Evolutionary conservation across 2,888 invertebrate genomes (phyloP).

Genomic region (Hypena proboscidalis): DNA sequence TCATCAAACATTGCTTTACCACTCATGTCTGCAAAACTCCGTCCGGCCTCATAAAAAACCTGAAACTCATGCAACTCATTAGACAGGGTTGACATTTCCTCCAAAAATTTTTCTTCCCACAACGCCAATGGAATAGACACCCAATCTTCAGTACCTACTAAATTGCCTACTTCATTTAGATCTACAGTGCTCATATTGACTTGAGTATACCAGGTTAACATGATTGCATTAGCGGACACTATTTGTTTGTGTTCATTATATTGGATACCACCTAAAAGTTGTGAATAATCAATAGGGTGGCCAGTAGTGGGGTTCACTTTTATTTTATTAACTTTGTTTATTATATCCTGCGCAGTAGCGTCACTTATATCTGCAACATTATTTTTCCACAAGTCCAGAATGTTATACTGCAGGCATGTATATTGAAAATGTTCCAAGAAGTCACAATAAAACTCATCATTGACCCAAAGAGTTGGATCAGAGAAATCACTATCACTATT

Average conservation of each 20-base stretch:
- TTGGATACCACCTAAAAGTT: conserved; percentile 86
- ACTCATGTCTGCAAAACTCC: conserved; percentile 92
- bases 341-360: conserved; percentile 86
- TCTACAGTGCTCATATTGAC: conserved; percentile 89
- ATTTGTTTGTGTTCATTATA: conserved; percentile 86
- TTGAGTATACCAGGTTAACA: conserved; percentile 87
- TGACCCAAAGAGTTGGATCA: conserved; percentile 85
- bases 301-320: conserved; percentile 87
- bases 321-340: conserved; percentile 85
- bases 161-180: conserved; percentile 88
- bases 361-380: conserved; percentile 79
- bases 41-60: conserved; percentile 85
- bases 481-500: conserved; percentile 61
- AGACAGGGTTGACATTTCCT: conserved; percentile 67
- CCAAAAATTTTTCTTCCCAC: conserved; percentile 87
- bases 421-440: conserved; percentile 86
- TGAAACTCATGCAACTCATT: conserved; percentile 62
- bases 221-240: conserved; percentile 86
- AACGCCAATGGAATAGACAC: conserved; percentile 85
- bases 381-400: conserved; percentile 90
- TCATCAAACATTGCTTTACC: conserved; percentile 90
- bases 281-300: conserved; percentile 86
- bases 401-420: conserved; percentile 87
- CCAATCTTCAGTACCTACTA: conserved; percentile 91
- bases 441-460: conserved; percentile 86